These are phyloP conservation scores for Euschistus heros DNA, from an alignment of 1,140 invertebrate genomes.

Conservation along the genomic window DNA sequence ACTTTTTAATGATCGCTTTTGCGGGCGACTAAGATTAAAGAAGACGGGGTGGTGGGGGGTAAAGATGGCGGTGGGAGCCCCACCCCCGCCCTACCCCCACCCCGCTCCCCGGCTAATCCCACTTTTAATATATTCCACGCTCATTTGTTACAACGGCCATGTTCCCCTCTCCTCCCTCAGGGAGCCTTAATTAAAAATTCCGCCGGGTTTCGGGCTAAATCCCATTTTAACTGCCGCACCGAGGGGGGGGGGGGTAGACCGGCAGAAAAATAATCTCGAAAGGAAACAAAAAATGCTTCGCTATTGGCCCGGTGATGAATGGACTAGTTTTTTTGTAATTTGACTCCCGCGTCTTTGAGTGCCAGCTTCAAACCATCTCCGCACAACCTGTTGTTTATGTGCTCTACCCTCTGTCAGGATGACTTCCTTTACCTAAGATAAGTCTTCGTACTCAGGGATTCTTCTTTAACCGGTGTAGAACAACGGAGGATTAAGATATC, in stretches of 20 bases:
- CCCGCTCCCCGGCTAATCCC: background rate
- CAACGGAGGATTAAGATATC: too few species aligned
- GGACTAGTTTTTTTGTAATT: constrained; percentile 6
- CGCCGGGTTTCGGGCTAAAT: constrained; percentile 7
- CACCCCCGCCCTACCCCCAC: constrained; percentile 4
- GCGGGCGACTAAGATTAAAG: too few species aligned
- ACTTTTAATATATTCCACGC: constrained; percentile 8
- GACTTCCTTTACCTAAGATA: too few species aligned
- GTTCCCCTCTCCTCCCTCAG: background rate
- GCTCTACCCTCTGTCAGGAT: too few species aligned
- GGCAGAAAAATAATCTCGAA: constrained; percentile 5
- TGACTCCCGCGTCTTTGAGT: background rate
- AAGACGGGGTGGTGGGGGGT: background rate
- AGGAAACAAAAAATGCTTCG: constrained; percentile 2
- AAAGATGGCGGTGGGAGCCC: constrained; percentile 5
- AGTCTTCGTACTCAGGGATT: too few species aligned
- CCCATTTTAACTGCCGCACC: constrained; percentile 3
- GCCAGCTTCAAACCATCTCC: background rate
- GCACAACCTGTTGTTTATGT: too few species aligned
- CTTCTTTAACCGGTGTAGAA: too few species aligned
- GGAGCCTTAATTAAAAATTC: constrained; percentile 8
- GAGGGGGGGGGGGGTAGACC: background rate
- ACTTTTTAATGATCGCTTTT: too few species aligned
- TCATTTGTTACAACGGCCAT: constrained; percentile 8
- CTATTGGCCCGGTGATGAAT: constrained; percentile 8